Base-by-base conservation (phyloP, 2,113 vertebrate genomes). In the Myxocyprinus asiaticus region DNA sequence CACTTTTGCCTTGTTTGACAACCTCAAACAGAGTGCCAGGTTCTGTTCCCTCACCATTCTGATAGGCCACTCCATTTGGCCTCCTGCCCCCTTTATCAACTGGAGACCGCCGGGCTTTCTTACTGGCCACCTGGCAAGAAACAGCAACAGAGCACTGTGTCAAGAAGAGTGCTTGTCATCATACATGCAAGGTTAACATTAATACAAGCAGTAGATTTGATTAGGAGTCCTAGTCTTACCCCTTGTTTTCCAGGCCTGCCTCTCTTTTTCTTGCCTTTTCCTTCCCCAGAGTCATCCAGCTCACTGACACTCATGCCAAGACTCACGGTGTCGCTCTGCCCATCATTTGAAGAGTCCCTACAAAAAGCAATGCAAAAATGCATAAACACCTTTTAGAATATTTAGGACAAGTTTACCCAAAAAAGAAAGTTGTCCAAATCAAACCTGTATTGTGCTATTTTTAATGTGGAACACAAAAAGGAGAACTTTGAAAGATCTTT, bases 311-410 rank as follows among this genome's bases (percentile, higher is more conserved):
- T 87, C 10, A 87, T 68, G 44, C 80, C 79, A 67, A 87, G 81
- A 79, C 84, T 82, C 45, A 87, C 72, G 4, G 84, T 82, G 62
- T 87, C 86, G 15, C 80, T 78, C 65, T 84, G 84, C n/a, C 94
- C 94, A 85, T 96, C 95, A 78, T 96, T 96, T 88, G 95, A 94
- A 75, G 95, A 95, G 90, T 96, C 95, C 93, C 95, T 96, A 86
- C 81, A 67, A 67, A 88, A 33, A 33, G 1, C 22, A 33, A 82
- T 0, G 63, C 43, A 80, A n/a, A 78, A 14, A 72, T 51, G 61
- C 6, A 42, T 8, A 9, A 51, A 73, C 11, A 9, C 9, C 10
- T 33, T 3, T 3, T 48, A 48, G 9, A 6, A 44, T 6, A 5
- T 33, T 33, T 33, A 33, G 22, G 22, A 33, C 22, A 33, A 33